Evolutionary conservation across 1,140 invertebrate genomes (phyloP), one percentile per base, ranked within the genome.

Genomic region (Ruditapes philippinarum): DNA sequence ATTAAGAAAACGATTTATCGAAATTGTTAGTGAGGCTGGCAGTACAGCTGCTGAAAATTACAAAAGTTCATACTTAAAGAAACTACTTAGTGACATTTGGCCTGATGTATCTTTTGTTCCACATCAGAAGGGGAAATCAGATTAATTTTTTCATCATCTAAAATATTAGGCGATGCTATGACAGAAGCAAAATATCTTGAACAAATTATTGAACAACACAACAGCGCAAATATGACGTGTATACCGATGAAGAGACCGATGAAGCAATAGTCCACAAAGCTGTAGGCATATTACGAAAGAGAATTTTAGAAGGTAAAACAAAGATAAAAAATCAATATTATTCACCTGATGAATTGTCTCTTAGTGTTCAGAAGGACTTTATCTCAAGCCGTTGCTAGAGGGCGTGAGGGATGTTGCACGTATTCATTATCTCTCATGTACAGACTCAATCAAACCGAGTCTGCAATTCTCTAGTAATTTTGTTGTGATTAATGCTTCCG

Each of bases 311-410:
- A 7, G 17, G 62, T 14, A 1, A 17, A 28, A 31, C 38, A 45
- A 68, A 83, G 40, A 4, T 83, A 42, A 38, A 83, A 14, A 42
- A 68, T 49, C 5, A 83, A 68, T 83, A 65, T 31, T 81, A 38
- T 65, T 62, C 79, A 42, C 4, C 25, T 40, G 57, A 81, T 81
- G 79, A 81, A 25, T 40, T 81, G 36, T n/a, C 49, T 40, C 19
- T 81, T 5, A 4, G 19, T n/a, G 11, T 22, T 31, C 79, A 81
- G 31, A 62, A 60, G 25, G 38, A 38, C 1, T 81, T 40, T 65
- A n/a, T n/a, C n/a, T n/a, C n/a, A n/a, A n/a, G n/a, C n/a, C n/a
- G n/a, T n/a, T n/a, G n/a, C n/a, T n/a, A n/a, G n/a, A n/a, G n/a
- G n/a, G n/a, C n/a, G n/a, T n/a, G n/a, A n/a, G n/a, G n/a, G n/a